Percentiles rank a stretch among this genome's conserved stretches.
phyloP scores from a whole-genome alignment of 2,113 vertebrate species.

The Leucoraja erinaceus region DNA sequence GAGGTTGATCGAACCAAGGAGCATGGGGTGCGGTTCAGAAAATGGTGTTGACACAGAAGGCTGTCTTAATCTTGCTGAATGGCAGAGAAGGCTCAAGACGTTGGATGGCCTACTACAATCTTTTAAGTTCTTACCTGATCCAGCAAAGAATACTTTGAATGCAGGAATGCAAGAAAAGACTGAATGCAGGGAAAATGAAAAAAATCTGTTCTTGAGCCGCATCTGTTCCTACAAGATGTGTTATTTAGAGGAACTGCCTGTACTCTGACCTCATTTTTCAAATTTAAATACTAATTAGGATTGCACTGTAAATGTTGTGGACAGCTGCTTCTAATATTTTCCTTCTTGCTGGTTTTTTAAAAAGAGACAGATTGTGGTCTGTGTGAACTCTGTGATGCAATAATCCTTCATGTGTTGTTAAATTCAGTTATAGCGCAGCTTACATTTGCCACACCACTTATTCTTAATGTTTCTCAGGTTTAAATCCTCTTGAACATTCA shows the following conservation, averaged over 20 bases:
- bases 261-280: conserved; percentile 21
- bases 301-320: background rate
- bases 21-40: too few relatives aligned
- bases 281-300: conserved; percentile 23
- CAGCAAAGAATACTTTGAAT: background rate
- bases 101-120: too few relatives aligned
- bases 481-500: background rate
- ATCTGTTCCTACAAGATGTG: background rate
- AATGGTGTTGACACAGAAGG: too few relatives aligned
- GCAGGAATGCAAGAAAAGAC: background rate
- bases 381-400: conserved; percentile 12
- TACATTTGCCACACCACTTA: background rate
- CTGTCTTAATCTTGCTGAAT: too few relatives aligned
- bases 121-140: background rate
- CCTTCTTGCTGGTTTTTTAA: conserved; percentile 17
- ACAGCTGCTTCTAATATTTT: conserved; percentile 34
- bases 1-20: too few relatives aligned
- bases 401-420: background rate
- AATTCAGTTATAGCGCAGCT: background rate
- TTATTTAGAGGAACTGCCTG: conserved; percentile 25
- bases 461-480: background rate
- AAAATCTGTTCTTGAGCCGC: background rate
- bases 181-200: background rate
- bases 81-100: too few relatives aligned
- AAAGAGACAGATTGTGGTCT: conserved; percentile 7